phyloP scores from a whole-genome alignment of 1,140 invertebrate species.

The Drosophila nigromelanica region DNA sequence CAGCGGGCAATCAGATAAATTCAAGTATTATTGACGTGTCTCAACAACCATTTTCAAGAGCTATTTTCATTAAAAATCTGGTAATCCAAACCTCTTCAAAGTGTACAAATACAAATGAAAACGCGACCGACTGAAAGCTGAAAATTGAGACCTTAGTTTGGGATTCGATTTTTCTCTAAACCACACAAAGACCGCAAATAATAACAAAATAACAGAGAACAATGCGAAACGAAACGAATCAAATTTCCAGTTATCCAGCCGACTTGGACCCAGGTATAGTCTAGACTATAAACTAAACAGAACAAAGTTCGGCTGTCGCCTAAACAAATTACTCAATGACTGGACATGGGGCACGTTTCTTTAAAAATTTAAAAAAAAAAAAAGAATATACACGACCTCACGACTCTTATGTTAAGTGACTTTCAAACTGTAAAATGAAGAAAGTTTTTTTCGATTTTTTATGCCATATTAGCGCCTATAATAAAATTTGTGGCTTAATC shows the following conservation, averaged over 20 bases:
- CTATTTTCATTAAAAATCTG: slow-evolving; percentile 22
- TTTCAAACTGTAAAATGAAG: too few species aligned
- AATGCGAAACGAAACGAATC: slow-evolving; percentile 9
- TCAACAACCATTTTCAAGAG: slow-evolving; percentile 6
- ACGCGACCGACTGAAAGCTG: slow-evolving; percentile 13
- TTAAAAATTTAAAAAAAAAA: neutral
- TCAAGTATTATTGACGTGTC: slow-evolving; percentile 17
- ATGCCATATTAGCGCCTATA: too few species aligned
- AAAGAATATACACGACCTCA: too few species aligned
- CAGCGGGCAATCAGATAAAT: slow-evolving; percentile 24
- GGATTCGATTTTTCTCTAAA: slow-evolving; percentile 25
- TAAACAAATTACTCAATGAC: slow-evolving; percentile 14
- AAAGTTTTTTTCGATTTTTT: too few species aligned
- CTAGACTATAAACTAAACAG: slow-evolving; percentile 11
- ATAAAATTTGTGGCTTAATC: too few species aligned
- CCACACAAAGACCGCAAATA: slow-evolving; percentile 38
- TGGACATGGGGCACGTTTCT: neutral
- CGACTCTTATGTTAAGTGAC: too few species aligned
- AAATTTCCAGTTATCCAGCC: slow-evolving; percentile 28
- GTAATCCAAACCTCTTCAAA: slow-evolving; percentile 37
- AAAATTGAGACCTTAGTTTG: slow-evolving; percentile 25
- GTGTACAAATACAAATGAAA: neutral
- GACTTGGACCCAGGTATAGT: slow-evolving; percentile 1
- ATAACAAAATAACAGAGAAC: slow-evolving; percentile 20
- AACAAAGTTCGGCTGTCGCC: slow-evolving; percentile 13